Evolutionary conservation across 2,113 vertebrate species (phyloP).

Genomic region (Hydrolagus affinis): DNA sequence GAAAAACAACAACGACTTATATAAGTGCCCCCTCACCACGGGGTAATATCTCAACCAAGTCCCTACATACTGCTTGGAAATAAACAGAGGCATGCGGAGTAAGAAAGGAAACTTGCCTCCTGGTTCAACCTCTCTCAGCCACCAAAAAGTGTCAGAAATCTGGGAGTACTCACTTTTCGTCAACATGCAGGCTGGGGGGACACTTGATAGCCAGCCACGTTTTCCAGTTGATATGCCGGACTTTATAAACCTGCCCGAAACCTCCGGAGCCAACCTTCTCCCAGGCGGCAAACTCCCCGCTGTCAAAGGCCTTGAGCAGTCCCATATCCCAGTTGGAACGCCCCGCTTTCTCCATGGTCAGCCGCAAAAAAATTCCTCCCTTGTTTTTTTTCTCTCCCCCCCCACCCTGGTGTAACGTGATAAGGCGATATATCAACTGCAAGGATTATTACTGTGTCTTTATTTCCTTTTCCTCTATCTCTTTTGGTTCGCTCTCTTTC

Average conservation of each 20-base stretch:
- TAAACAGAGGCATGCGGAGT: no score
- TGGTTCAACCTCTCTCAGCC: neutral
- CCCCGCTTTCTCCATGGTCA: conserved; percentile 65
- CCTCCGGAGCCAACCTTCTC: conserved; percentile 94
- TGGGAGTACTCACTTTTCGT: conserved; percentile 75
- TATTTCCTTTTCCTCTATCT: conserved; percentile 29
- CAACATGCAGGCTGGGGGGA: conserved; percentile 85
- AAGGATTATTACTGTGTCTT: neutral
- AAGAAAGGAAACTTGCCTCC: no score
- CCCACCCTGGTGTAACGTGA: no score
- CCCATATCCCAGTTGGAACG: conserved; percentile 74
- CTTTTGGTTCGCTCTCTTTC: conserved; percentile 40
- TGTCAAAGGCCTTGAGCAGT: conserved; percentile 78
- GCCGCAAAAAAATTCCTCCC: neutral
- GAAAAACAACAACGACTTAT: no score
- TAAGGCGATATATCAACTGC: neutral
- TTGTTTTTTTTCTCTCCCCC: no score
- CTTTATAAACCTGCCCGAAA: conserved; percentile 95
- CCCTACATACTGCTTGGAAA: no score
- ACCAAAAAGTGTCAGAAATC: neutral
- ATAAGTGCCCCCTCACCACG: no score
- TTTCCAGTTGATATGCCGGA: conserved; percentile 91
- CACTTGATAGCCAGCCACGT: conserved; percentile 96
- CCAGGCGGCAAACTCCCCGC: conserved; percentile 78
- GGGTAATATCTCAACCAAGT: no score